Percentiles rank a stretch among this genome's conserved stretches.
These are phyloP conservation scores for Premnoplex brunnescens DNA, from an alignment of 2,797 vertebrate species.

Conservation along the genomic window DNA sequence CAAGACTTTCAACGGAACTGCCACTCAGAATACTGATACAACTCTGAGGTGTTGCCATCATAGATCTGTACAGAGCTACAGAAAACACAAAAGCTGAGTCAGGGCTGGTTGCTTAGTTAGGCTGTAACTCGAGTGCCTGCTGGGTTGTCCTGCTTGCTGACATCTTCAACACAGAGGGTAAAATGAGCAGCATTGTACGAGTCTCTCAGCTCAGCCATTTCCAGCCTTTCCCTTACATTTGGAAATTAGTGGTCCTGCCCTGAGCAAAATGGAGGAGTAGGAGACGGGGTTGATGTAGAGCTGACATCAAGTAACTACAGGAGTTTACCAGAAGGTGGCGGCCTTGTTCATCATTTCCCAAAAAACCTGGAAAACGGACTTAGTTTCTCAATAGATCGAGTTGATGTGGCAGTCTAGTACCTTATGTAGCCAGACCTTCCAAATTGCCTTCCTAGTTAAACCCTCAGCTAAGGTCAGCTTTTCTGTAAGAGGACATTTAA, in stretches of 20 bases:
- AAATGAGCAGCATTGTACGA: background rate
- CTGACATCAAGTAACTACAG: background rate
- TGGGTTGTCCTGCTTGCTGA: background rate
- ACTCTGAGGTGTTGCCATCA: background rate
- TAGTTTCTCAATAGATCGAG: background rate
- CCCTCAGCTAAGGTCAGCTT: background rate
- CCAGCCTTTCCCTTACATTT: background rate
- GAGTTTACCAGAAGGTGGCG: conserved; percentile 60
- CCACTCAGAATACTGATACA: background rate
- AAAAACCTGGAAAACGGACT: background rate
- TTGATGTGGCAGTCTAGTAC: background rate
- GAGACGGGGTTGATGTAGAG: background rate
- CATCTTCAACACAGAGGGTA: rapidly evolving
- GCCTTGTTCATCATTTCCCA: conserved; percentile 22
- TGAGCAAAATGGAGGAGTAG: background rate
- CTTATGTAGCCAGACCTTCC: background rate
- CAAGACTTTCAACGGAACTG: background rate
- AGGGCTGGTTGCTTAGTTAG: background rate
- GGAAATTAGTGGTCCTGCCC: background rate
- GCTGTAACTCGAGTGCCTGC: background rate
- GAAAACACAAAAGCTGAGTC: background rate
- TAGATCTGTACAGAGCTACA: background rate
- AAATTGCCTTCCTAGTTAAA: background rate
- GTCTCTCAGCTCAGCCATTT: background rate
- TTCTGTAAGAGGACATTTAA: background rate